Evolutionary conservation across 1,140 invertebrate genomes (phyloP), one percentile per base, ranked within the genome.

Genomic region (Metopolophium dirhodum): DNA sequence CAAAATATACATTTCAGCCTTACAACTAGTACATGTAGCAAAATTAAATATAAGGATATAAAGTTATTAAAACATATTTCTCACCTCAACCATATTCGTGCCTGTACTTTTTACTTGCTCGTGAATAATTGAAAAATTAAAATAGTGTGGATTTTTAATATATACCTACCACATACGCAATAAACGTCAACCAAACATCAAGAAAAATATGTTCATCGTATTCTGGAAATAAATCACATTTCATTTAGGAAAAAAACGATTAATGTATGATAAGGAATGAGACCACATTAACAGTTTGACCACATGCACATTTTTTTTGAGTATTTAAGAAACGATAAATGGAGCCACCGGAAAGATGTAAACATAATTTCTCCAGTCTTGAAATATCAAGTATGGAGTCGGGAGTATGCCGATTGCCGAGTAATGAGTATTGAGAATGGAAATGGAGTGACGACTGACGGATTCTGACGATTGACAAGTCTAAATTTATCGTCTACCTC

Each of bases 71-170:
- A 77, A 35, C 61, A 68, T 11, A n/a, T 90, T 68, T 45, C 54
- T 90, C n/a, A 90, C 89, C 57, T 90, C 89, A 20, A 90, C 89
- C 89, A 90, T 90, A 90, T 68, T 90, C 1, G 23, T 45, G 20
- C 11, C 11, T n/a, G 4, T 68, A 45, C 20, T 88, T 49, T 51
- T 20, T 14, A 88, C 1, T 14, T 47, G 41, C 2, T 87, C 0
- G 26, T 77, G 6, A 30, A 4, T 7, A 77, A 77, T 14, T 77
- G 14, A 77, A 77, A n/a, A n/a, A 77, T 35, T n/a, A 18, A 77
- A 77, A 18, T 2, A 35, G 30, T n/a, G 61, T 77, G 57, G 30
- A 61, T 61, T 30, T 30, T 61, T 30, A 61, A 61, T 14, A 14
- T 57, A 30, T 0, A 51, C 11, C 18, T 51, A 51, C 49, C 14